Percentiles rank a stretch among this genome's conserved stretches.
Conservation (phyloP, 2,888 invertebrate species). For the Epinotia ramella region DNA sequence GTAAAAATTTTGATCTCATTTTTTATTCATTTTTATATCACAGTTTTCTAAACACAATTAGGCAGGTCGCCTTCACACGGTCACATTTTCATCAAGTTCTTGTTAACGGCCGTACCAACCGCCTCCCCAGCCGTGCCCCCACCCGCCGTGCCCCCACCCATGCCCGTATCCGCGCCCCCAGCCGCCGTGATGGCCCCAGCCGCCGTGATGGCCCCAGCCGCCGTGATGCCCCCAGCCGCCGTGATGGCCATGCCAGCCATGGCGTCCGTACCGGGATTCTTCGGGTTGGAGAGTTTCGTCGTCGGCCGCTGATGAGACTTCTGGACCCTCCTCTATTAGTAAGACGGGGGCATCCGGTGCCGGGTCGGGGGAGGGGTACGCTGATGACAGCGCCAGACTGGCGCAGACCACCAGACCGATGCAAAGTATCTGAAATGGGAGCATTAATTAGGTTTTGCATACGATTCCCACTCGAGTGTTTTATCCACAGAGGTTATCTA, state of each 20-base stretch:
- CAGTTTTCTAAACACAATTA: not conserved
- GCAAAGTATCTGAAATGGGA: constrained; percentile 24
- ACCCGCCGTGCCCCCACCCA: not conserved
- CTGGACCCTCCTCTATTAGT: not conserved
- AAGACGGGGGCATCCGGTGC: not conserved
- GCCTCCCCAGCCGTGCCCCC: constrained; percentile 16
- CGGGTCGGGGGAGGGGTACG: constrained; percentile 19
- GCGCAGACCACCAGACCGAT: constrained; percentile 23
- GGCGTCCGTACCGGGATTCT: not conserved
- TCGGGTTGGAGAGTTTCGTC: constrained; percentile 11
- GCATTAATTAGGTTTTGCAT: not conserved
- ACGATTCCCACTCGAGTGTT: too few species aligned
- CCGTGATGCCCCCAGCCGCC: not conserved
- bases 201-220: not conserved
- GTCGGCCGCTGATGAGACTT: not conserved
- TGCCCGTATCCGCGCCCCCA: not conserved
- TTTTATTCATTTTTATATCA: not conserved
- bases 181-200: not conserved
- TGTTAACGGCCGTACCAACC: not conserved
- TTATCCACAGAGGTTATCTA: too few species aligned
- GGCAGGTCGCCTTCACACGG: not conserved
- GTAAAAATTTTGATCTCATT: not conserved
- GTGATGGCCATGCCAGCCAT: constrained; percentile 3
- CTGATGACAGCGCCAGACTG: constrained; percentile 21
- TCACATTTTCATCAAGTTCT: not conserved